Percentiles rank a stretch among this genome's conserved stretches.
These are phyloP conservation scores for Tipula vernalis DNA, from an alignment of 2,888 invertebrate species.

Conservation along the genomic window DNA sequence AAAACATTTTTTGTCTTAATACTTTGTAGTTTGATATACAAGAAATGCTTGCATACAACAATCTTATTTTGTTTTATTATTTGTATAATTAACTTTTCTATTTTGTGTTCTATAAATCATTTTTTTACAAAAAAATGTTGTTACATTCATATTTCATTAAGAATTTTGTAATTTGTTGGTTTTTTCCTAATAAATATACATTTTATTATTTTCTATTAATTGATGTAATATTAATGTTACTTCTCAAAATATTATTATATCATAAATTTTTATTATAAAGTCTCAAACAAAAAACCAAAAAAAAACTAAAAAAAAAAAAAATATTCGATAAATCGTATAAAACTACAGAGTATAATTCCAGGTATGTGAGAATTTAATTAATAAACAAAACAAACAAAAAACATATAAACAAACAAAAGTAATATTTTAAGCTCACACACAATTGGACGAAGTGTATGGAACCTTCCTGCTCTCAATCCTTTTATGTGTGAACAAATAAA, in stretches of 20 bases:
- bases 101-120: neutral
- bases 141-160: neutral
- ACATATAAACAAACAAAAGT: neutral
- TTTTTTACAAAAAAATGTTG: neutral
- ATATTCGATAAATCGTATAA: neutral
- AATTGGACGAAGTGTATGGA: neutral
- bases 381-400: neutral
- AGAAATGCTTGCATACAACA: neutral
- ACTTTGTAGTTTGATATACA: neutral
- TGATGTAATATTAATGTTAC: constrained; percentile 4
- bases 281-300: constrained; percentile 5
- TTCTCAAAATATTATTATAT: neutral
- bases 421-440: neutral
- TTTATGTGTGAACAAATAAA: constrained; percentile 7
- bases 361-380: constrained; percentile 10
- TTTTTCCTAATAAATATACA: neutral
- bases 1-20: neutral
- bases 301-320: neutral
- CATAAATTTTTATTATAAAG: neutral
- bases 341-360: neutral
- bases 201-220: neutral
- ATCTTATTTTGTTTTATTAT: neutral
- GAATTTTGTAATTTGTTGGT: neutral
- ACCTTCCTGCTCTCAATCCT: neutral
- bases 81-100: neutral